Conservation (phyloP, 2,113 vertebrate species). For the Paradoxurus hermaphroditus region DNA sequence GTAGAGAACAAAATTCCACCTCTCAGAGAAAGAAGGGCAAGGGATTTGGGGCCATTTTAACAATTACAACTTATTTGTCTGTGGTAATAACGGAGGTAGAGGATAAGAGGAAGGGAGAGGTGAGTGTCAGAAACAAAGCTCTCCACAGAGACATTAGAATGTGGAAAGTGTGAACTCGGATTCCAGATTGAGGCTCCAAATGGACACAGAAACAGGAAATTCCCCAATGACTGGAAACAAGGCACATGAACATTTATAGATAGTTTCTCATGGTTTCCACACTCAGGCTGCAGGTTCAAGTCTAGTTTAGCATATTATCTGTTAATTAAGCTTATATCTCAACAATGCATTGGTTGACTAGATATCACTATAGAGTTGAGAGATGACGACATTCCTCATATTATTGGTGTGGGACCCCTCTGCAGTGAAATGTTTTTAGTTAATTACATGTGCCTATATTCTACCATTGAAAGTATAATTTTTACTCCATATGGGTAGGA, state of each 20-base stretch:
- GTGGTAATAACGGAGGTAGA: background rate
- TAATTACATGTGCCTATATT: background rate
- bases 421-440: background rate
- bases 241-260: background rate
- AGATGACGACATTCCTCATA: background rate
- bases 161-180: background rate
- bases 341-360: background rate
- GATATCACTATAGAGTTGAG: background rate
- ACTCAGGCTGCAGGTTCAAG: background rate
- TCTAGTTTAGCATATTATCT: background rate
- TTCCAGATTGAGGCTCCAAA: background rate
- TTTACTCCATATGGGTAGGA: background rate
- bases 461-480: background rate
- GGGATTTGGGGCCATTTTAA: background rate
- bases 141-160: background rate
- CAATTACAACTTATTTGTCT: background rate
- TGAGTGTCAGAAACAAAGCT: background rate
- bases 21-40: background rate
- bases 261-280: background rate
- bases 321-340: background rate
- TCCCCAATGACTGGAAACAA: background rate
- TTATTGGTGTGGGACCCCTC: background rate
- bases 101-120: background rate
- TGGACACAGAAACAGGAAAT: background rate
- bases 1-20: background rate